Conservation (phyloP, 1,140 invertebrate species). For the Paraescarpia echinospica region DNA sequence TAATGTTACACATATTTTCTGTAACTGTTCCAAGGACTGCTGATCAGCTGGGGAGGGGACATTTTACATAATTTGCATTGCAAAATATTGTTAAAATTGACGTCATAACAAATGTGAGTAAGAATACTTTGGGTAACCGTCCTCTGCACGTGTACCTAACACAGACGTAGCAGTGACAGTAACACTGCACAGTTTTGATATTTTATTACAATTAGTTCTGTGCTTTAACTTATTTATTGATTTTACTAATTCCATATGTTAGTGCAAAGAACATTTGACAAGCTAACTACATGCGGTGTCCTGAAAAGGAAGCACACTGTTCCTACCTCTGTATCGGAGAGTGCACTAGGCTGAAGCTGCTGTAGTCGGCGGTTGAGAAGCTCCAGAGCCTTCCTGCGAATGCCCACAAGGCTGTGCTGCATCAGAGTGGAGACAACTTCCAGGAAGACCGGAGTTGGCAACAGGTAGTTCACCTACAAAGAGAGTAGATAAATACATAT, state of each 20-base stretch:
- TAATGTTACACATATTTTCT: too few species aligned
- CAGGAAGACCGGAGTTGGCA: constrained; percentile 77
- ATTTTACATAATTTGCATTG: too few species aligned
- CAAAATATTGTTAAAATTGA: too few species aligned
- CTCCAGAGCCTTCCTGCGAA: constrained; percentile 80
- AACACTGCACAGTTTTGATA: too few species aligned
- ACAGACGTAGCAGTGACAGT: too few species aligned
- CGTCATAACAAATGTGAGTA: too few species aligned
- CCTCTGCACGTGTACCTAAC: too few species aligned
- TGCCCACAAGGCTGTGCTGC: constrained; percentile 67
- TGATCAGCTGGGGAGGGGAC: too few species aligned
- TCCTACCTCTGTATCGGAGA: background rate
- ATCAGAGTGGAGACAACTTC: constrained; percentile 73
- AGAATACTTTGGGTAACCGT: too few species aligned
- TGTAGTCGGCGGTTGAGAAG: constrained; percentile 68
- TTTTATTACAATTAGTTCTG: background rate
- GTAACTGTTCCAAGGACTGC: too few species aligned
- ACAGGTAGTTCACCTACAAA: constrained; percentile 66
- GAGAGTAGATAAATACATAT: background rate
- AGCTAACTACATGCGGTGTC: background rate
- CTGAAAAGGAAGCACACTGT: background rate
- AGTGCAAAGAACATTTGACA: background rate
- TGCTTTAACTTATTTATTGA: background rate
- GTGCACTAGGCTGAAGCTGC: background rate
- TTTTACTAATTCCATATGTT: background rate